Evolutionary conservation across 1,140 invertebrate species (phyloP), one percentile per base, ranked within the genome.

Genomic region (Zaprionus capensis): DNA sequence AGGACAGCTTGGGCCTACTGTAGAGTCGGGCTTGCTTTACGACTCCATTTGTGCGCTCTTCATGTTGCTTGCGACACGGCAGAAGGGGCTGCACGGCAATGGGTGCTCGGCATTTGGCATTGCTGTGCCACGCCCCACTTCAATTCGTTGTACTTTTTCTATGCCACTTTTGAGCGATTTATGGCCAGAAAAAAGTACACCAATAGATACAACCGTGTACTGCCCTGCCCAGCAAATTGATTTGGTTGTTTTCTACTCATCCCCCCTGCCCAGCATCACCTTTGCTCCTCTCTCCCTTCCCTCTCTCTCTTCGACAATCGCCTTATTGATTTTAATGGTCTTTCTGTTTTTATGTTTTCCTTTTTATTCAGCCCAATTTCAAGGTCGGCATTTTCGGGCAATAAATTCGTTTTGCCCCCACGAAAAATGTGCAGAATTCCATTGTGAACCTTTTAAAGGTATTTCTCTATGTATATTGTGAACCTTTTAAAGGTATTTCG

Each of bases 91-190:
- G 65, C 64, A 66, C 28, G 55, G 68, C 72, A 72, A 41, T 72
- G 51, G 61, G 38, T 24, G 46, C 55, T 63, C 56, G 38, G 65
- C 53, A 57, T 59, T 75, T 56, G 63, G 67, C 67, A 15, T 61
- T 22, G 20, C 46, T 51, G 46, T 24, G 12, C 46, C 57, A 53
- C 58, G 49, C 46, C 72, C 63, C 65, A 64, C 69, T 86, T 80
- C 83, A 87, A 86, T 87, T 87, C 87, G 83, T 82, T 86, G 71
- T 87, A 86, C 82, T 87, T 87, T 46, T 87, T 55, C 66, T 69
- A 72, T 87, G 83, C 80, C 82, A 80, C 71, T 81, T 87, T 87
- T 86, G 83, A 87, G 83, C 80, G 82, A 86, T 86, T 86, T 86
- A 86, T 86, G 80, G 11, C 38, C 24, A 61, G 61, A 66, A 71